Base-by-base conservation (phyloP, 1,140 invertebrate genomes). In the Vanessa atalanta region DNA sequence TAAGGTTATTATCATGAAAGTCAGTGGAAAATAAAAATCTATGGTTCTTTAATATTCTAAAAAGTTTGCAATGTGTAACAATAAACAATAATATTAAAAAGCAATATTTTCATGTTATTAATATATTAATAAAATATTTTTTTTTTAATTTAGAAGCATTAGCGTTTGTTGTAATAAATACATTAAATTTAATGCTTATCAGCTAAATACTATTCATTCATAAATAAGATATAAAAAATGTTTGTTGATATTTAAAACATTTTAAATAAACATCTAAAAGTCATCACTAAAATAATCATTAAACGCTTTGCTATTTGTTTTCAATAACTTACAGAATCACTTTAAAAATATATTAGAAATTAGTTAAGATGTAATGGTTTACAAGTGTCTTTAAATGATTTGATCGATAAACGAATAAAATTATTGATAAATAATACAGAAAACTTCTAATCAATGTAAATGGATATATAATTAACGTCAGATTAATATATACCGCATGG, bases 21-120 rank as follows among this genome's bases (percentile, higher is more conserved):
- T 57, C 53, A 57, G 53, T 57, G 53, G 53, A 57, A 57, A 57
- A 20, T 20, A 20, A 23, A 23, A 13, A 57, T 31, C 20, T 23
- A 57, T 7, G 20, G 48, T 57, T 57, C 20, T 26, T 53, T 0
- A 53, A 68, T 26, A 31, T 65, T 65, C 47, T 23, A 23, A 53
- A 16, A 57, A 43, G 37, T 43, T 43, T 43, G 37, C 37, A 43
- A 43, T 43, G 8, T 20, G 11, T 23, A 61, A 14, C 14, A 26
- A 31, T 13, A 31, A 61, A 70, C 67, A 70, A 47, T 70, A 70
- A 57, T 31, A 60, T 16, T 12, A 37, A 61, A 23, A 60, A 70
- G 55, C 67, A 61, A 60, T 70, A 69, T 69, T 43, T 68, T 47
- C 20, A 6, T 8, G 16, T 68, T n/a, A 31, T 31, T 31, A 31